Base-by-base conservation (phyloP, 2,888 invertebrate genomes). In the Timema cristinae region DNA sequence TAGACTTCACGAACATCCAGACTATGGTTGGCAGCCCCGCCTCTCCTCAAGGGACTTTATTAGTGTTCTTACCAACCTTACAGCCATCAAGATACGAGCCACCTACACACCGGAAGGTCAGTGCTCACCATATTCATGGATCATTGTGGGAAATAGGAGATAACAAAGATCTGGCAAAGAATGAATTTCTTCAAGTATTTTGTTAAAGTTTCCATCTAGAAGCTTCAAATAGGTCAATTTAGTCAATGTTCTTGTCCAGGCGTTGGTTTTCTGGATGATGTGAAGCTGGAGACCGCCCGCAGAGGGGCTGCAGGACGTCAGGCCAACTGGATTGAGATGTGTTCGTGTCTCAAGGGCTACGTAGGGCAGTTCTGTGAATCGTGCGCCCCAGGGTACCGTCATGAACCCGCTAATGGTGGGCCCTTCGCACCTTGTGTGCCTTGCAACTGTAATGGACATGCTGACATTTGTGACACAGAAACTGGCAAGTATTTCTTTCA, bases 301-400 rank as follows among this genome's bases (percentile, higher is more conserved):
- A 87, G 92, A 47, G 92, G 93, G 0, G 89, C 91, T 0, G 91
- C 92, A 50, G 89, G 92, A 0, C 87, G 88, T 7, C 87, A 91
- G 0, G 97, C 97, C 0, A 89, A 90, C 66, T 98, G 97, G 97
- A 91, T 98, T 48, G 98, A 98, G 81, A 91, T 91, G 79, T 98
- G 98, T 80, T 90, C 91, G 2, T 98, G 98, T 79, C 94, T 94
- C 0, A 86, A 86, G 78, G 92, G 88, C 0, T 96, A 94, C 77
- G 89, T 96, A 0, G 96, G 98, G 0, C 97, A 98, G 82, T 97
- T 94, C 81, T 99, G 99, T 79, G 98, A 99, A 82, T 95, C 95
- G 1, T 99, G 99, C 81, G 94, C 93, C 0, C 94, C 97, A 0
- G 98, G 98, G 0, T 99, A 89, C 81, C 90, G 96, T 67, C 95